phyloP scores from a whole-genome alignment of 2,797 vertebrate species.

The Gallinago solitaria region DNA sequence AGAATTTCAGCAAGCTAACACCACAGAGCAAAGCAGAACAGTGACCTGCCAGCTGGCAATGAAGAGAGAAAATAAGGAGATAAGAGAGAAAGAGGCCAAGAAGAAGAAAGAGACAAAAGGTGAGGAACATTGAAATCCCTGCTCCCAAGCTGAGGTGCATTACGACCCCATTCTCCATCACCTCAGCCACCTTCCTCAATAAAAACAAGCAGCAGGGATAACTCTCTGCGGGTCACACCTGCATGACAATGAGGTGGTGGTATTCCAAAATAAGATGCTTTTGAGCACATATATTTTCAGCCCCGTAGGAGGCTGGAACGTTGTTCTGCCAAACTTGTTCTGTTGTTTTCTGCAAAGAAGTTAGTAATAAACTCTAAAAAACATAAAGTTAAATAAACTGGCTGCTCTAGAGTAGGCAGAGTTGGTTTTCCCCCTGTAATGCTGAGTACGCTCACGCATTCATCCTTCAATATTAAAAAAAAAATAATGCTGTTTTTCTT shows the following conservation, averaged over 20 bases:
- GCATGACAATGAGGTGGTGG: background rate
- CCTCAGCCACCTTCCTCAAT: background rate
- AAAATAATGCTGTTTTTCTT: background rate
- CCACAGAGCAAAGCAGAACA: background rate
- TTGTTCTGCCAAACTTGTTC: background rate
- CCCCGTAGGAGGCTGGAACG: background rate
- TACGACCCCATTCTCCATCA: background rate
- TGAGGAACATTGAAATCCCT: background rate
- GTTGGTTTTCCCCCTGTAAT: background rate
- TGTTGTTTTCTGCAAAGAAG: background rate
- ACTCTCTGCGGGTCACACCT: background rate
- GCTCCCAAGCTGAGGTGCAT: background rate
- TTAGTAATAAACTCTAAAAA: background rate
- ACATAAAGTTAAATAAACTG: background rate
- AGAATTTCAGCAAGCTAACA: background rate
- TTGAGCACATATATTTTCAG: background rate
- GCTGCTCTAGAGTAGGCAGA: background rate
- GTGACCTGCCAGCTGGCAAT: background rate
- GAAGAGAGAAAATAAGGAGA: background rate
- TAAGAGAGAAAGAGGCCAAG: background rate
- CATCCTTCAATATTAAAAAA: background rate
- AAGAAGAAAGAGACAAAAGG: background rate
- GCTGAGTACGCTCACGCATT: background rate
- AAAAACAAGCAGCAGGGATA: background rate
- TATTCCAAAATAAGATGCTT: conserved; percentile 3